A percentile compares a stretch with the other conserved stretches of the same genome.
These are phyloP conservation scores for Tachystola acroxantha DNA, from an alignment of 2,888 invertebrate species.

Conservation along the genomic window DNA sequence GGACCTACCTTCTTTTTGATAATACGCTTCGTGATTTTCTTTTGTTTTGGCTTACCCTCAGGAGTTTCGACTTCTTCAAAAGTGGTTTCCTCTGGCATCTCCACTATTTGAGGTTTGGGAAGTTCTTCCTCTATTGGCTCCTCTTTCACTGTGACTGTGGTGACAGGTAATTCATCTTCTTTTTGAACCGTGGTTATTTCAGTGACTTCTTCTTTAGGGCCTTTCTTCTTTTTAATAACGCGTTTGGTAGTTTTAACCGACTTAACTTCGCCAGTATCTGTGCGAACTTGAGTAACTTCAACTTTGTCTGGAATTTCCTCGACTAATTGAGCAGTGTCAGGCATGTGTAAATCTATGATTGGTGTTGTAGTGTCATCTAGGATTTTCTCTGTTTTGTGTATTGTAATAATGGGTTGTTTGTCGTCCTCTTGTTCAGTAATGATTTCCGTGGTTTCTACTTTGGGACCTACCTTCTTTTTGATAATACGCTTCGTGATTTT, in stretches of 20 bases:
- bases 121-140: too few relatives aligned
- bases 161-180: too few relatives aligned
- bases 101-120: too few relatives aligned
- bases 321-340: too few relatives aligned
- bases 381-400: constrained; percentile 30
- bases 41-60: too few relatives aligned
- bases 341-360: constrained; percentile 2
- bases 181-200: too few relatives aligned
- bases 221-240: constrained; percentile 22
- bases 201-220: constrained; percentile 37
- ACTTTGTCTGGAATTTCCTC: constrained; percentile 49
- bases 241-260: constrained; percentile 13
- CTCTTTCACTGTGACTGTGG: too few relatives aligned
- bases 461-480: constrained; percentile 29
- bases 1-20: constrained; percentile 30
- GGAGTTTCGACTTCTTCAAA: too few relatives aligned
- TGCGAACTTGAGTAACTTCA: constrained; percentile 34
- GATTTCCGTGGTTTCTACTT: constrained; percentile 44
- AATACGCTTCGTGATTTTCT: too few relatives aligned
- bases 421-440: constrained; percentile 28
- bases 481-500: constrained; percentile 23
- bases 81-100: too few relatives aligned
- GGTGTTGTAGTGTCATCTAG: constrained; percentile 13
- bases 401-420: constrained; percentile 29
- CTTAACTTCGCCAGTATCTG: constrained; percentile 26